Percentiles rank a stretch among this genome's conserved stretches.
These are phyloP conservation scores for Meda fulgida DNA, from an alignment of 2,797 vertebrate species.

Conservation along the genomic window DNA sequence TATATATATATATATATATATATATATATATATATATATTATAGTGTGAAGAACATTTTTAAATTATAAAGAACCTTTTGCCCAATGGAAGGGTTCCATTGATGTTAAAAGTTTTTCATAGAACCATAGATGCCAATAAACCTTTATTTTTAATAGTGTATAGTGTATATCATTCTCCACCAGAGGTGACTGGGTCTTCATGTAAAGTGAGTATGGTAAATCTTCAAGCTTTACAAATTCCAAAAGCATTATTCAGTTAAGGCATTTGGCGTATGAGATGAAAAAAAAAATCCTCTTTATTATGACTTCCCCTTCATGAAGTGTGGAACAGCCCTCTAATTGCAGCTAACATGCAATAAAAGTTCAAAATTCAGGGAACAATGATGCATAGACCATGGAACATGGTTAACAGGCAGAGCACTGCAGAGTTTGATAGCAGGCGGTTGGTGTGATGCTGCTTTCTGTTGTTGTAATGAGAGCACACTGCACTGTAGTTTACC, in stretches of 20 bases:
- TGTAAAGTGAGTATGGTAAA: background rate
- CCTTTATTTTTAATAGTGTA: too few relatives aligned
- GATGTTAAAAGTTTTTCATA: too few relatives aligned
- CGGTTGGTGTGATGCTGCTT: constrained; percentile 5
- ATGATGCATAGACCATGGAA: constrained; percentile 5
- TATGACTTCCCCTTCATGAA: background rate
- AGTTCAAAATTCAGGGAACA: constrained; percentile 14
- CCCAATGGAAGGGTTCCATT: too few relatives aligned
- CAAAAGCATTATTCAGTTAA: background rate
- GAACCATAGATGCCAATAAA: too few relatives aligned
- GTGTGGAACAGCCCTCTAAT: constrained; percentile 6
- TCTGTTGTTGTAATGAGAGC: constrained; percentile 20
- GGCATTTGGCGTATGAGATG: background rate
- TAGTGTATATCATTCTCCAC: background rate
- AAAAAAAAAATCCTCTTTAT: constrained; percentile 5
- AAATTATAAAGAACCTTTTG: too few relatives aligned
- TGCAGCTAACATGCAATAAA: background rate
- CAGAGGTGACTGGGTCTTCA: background rate
- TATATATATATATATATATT: too few relatives aligned
- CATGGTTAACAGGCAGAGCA: background rate
- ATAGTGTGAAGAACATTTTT: too few relatives aligned
- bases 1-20: too few relatives aligned
- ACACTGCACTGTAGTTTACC: background rate
- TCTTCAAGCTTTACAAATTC: background rate
- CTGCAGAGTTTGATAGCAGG: background rate